Base-by-base conservation (phyloP, 2,113 vertebrate genomes). In the Anolis carolinensis region DNA sequence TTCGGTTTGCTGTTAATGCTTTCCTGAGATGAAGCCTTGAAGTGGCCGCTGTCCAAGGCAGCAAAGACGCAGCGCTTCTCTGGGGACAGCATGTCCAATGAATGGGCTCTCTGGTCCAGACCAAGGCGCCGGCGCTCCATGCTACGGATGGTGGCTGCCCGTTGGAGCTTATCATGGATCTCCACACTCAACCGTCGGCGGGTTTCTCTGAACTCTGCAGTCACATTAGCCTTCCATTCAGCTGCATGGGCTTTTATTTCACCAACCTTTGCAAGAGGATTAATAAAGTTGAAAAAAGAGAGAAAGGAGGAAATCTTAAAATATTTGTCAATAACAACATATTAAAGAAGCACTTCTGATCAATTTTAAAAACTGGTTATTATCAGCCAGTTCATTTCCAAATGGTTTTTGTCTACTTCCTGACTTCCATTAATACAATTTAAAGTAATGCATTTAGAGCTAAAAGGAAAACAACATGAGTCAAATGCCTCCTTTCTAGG, bases 181-280 rank as follows among this genome's bases (percentile, higher is more conserved):
- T 99, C 99, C 4, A 98, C 98, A 0, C 98, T 99, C 62, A 99
- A 96, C 14, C 99, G 96, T 13, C 99, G 94, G 30, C 98, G 95
- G 0, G 98, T 99, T 95, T 99, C 98, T 73, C 98, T 96, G 90
- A 99, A 98, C 95, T 99, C 98, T 0, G 99, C 98, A 0, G 98
- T 98, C 59, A 99, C 97, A 0, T 99, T 99, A 4, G 99, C 99
- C 93, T 99, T 99, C 99, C 98, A 99, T 87, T 99, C 98, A 0
- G 97, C 98, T 0, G 98, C 98, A 0, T 99, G 98, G 84, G 98
- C 98, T 94, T 99, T 99, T 92, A 99, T 97, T 93, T 98, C 99
- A 23, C 98, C 99, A 0, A 99, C 98, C 98, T 99, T 50, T 81
- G 32, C 81, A 84, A 91, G 27, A 70, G 73, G 81, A 8, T 81